phyloP scores from a whole-genome alignment of 2,888 invertebrate species.

The Ophioninae sp. region DNA sequence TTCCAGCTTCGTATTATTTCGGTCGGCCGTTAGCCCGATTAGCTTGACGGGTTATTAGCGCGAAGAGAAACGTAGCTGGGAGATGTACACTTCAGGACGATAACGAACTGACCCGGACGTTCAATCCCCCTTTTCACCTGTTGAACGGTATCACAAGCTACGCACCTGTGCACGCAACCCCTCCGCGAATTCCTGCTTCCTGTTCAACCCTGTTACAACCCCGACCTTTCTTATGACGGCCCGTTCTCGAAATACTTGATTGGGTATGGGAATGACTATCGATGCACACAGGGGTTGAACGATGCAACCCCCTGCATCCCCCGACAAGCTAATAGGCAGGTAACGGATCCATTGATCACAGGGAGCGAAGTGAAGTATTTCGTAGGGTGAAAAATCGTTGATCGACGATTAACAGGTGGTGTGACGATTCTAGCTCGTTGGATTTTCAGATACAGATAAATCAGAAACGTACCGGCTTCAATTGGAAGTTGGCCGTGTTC shows the following conservation, averaged over 20 bases:
- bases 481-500: constrained; percentile 72
- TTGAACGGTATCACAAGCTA: constrained; percentile 72
- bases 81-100: constrained; percentile 60
- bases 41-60: constrained; percentile 73
- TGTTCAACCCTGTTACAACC: no score
- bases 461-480: constrained; percentile 70
- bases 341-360: constrained; percentile 76
- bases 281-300: constrained; percentile 50
- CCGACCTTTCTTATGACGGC: no score
- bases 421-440: not conserved
- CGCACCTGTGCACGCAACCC: constrained; percentile 67
- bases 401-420: not conserved
- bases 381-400: not conserved
- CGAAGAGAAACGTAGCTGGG: constrained; percentile 35
- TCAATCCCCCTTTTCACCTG: constrained; percentile 79
- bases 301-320: constrained; percentile 51
- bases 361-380: constrained; percentile 54
- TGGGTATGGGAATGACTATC: constrained; percentile 32
- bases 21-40: constrained; percentile 75
- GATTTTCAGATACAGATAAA: not conserved
- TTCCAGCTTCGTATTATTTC: constrained; percentile 73
- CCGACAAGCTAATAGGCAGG: constrained; percentile 73
- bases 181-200: constrained; percentile 14
- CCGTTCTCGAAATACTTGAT: not conserved
- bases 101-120: constrained; percentile 69